Base-by-base conservation (phyloP, 2,113 vertebrate species). In the Callionymus lyra region DNA sequence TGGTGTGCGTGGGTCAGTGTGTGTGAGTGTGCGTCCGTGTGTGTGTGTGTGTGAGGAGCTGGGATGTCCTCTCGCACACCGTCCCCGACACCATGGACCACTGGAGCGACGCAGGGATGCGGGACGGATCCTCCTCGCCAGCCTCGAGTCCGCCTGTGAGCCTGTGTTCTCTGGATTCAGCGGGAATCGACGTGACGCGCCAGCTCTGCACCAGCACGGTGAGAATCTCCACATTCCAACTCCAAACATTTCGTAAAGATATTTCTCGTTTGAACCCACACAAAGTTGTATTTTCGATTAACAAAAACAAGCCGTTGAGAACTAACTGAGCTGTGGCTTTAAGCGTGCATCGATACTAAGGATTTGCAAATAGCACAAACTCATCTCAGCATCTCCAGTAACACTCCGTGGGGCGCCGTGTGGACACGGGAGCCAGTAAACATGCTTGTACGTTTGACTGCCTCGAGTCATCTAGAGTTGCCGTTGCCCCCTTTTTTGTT, bases 121-220 rank as follows among this genome's bases (percentile, higher is more conserved):
- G 63, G 65, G 41, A 64, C 54, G 50, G 53, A 18, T 32, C 11
- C 18, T n/a, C 52, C 65, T 55, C 72, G 50, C 9, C 55, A 37
- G 46, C 55, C 47, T 12, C 12, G 53, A 58, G 5, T 53, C 42
- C 41, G 36, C 6, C 15, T 32, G 21, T 42, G n/a, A 52, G 45
- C 50, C 56, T 34, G 68, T 63, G 76, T 76, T 76, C 72, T 66
- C 74, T 64, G 74, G 71, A 66, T 64, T 50, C 66, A 55, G 50
- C 48, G 77, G 65, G 63, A 78, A 73, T n/a, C 68, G 73, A 72
- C 77, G 79, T 77, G 78, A 78, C 76, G 70, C 74, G 70, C 52
- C 72, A 59, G 69, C 75, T 77, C 83, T 86, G 83, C 84, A 83
- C 42, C 36, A 38, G 36, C 36, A 16, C 21, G 21, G 21, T 27